A percentile compares a stretch with the other conserved stretches of the same genome.
phyloP scores from a whole-genome alignment of 2,113 vertebrate species.

The Parus major region DNA sequence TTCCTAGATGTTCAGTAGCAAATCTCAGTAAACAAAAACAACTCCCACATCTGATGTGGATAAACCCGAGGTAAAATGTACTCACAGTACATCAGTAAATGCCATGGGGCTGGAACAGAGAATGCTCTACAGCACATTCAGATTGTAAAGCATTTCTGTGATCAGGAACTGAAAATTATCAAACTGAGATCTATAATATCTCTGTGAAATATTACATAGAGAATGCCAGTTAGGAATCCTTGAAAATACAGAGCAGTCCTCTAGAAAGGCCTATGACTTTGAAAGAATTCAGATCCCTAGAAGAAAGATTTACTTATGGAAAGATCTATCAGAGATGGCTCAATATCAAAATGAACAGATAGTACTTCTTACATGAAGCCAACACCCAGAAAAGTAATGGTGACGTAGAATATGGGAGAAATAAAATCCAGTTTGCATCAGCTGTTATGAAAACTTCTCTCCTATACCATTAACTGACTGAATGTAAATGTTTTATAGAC shows the following conservation, averaged over 20 bases:
- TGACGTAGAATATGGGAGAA: not conserved
- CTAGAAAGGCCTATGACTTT: not conserved
- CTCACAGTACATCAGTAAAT: not conserved
- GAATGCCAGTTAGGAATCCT: not conserved
- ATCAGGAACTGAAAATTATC: not conserved
- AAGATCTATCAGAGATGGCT: not conserved
- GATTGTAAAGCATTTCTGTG: not conserved
- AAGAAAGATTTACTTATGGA: not conserved
- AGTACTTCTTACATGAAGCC: not conserved
- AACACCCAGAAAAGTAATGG: not conserved
- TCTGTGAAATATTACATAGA: not conserved
- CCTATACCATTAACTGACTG: not conserved
- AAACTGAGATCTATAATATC: not conserved
- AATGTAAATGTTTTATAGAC: not conserved
- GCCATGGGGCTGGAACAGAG: not conserved
- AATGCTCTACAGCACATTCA: not conserved
- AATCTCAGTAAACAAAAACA: not conserved
- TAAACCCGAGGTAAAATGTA: not conserved
- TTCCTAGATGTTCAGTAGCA: not conserved
- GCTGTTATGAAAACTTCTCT: not conserved
- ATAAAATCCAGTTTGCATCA: not conserved
- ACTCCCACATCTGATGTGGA: accelerated
- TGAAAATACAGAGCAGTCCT: not conserved
- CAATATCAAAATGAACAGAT: not conserved
- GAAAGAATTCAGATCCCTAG: not conserved